A percentile compares a stretch with the other conserved stretches of the same genome.
These are phyloP conservation scores for Drosophila histrio DNA, from an alignment of 2,888 invertebrate species.

Conservation along the genomic window DNA sequence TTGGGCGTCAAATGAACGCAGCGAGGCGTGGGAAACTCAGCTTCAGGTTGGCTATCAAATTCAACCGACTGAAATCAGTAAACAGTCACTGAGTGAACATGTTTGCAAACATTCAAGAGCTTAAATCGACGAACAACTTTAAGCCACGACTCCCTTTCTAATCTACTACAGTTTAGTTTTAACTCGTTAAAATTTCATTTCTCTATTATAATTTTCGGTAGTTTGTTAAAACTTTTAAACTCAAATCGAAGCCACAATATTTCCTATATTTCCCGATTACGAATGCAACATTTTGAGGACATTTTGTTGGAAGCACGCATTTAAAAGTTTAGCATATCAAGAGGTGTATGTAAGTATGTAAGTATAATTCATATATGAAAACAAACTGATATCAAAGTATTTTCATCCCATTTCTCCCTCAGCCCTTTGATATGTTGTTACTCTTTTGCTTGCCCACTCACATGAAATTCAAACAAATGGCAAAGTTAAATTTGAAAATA, in stretches of 20 bases:
- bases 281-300: conserved; percentile 11
- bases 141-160: neutral
- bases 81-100: conserved; percentile 18
- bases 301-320: conserved; percentile 23
- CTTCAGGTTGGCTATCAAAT: conserved; percentile 26
- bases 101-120: conserved; percentile 3
- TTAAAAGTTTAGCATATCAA: conserved; percentile 61
- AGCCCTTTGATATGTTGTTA: conserved; percentile 9
- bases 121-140: conserved; percentile 1
- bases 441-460: conserved; percentile 46
- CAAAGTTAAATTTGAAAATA: conserved; percentile 82
- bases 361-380: conserved; percentile 60
- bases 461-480: conserved; percentile 73
- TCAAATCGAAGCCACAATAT: conserved; percentile 10
- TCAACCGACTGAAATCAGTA: conserved; percentile 37
- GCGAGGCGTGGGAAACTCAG: conserved; percentile 17
- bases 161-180: neutral
- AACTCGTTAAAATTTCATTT: neutral
- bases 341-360: conserved; percentile 17
- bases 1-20: conserved; percentile 46
- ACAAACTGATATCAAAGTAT: conserved; percentile 51
- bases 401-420: neutral
- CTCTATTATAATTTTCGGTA: neutral
- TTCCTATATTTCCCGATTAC: conserved; percentile 2
- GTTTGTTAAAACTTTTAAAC: conserved; percentile 11